Evolutionary conservation across 2,113 vertebrate genomes (phyloP).

Genomic region (Crotophaga sulcirostris): DNA sequence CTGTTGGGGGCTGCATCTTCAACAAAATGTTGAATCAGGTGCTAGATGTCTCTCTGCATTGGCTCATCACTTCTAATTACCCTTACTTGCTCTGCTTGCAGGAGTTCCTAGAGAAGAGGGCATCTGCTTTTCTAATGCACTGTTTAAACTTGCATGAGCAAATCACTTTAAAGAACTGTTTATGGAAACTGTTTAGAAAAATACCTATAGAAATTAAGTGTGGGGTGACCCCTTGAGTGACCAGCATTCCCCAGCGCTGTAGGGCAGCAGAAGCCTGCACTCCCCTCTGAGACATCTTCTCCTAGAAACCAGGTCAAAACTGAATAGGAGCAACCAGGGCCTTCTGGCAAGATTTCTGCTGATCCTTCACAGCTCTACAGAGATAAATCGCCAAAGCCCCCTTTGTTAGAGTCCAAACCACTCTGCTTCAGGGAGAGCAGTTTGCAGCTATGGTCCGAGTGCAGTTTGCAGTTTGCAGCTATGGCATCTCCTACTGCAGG

Average conservation of each 20-base stretch:
- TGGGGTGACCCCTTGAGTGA: background rate
- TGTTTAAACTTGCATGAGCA: background rate
- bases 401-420: background rate
- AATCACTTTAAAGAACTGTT: background rate
- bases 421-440: background rate
- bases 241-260: background rate
- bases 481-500: fast-evolving
- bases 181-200: background rate
- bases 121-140: background rate
- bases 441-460: fast-evolving
- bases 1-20: background rate
- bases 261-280: background rate
- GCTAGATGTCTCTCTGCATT: background rate
- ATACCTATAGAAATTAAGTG: background rate
- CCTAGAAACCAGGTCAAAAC: background rate
- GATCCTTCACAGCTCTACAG: background rate
- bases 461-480: background rate
- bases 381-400: background rate
- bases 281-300: background rate
- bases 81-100: background rate
- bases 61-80: background rate
- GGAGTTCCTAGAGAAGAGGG: background rate
- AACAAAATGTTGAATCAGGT: background rate
- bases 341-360: background rate
- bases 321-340: background rate